Evolutionary conservation across 2,888 invertebrate species (phyloP).

Genomic region (Emesis furor): DNA sequence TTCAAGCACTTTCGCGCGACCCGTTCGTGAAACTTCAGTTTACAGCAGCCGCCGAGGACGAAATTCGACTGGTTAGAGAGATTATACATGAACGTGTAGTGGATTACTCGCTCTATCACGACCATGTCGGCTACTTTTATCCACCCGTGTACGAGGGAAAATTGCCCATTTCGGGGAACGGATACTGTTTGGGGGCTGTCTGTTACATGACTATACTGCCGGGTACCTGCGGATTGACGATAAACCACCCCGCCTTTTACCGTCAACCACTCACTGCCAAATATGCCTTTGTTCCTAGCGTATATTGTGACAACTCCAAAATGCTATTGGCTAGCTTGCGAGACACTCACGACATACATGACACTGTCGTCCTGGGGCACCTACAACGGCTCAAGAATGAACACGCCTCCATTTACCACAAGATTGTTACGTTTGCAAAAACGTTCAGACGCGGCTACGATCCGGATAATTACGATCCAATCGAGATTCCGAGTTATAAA

Average conservation of each 20-base stretch:
- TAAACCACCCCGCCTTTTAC: too few relatives aligned
- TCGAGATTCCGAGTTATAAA: constrained; percentile 17
- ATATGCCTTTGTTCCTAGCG: not conserved
- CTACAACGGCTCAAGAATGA: constrained; percentile 3
- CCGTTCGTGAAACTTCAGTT: too few relatives aligned
- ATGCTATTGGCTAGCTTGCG: not conserved
- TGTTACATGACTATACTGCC: too few relatives aligned
- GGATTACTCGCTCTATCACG: not conserved
- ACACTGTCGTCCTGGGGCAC: constrained; percentile 11
- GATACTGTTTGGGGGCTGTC: too few relatives aligned
- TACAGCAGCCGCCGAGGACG: too few relatives aligned
- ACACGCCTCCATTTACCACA: constrained; percentile 12
- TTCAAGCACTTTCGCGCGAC: too few relatives aligned
- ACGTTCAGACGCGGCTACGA: constrained; percentile 23
- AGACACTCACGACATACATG: constrained; percentile 23
- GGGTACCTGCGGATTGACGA: too few relatives aligned
- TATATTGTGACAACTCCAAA: constrained; percentile 22
- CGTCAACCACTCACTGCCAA: too few relatives aligned
- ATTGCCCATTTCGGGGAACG: not conserved
- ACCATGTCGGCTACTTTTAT: constrained; percentile 19
- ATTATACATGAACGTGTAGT: too few relatives aligned
- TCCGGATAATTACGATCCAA: constrained; percentile 17
- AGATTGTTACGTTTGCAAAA: constrained; percentile 24
- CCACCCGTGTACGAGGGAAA: constrained; percentile 19
- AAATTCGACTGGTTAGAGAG: too few relatives aligned